Conservation (phyloP, 2,888 invertebrate genomes). For the Patella ulyssiponensis region DNA sequence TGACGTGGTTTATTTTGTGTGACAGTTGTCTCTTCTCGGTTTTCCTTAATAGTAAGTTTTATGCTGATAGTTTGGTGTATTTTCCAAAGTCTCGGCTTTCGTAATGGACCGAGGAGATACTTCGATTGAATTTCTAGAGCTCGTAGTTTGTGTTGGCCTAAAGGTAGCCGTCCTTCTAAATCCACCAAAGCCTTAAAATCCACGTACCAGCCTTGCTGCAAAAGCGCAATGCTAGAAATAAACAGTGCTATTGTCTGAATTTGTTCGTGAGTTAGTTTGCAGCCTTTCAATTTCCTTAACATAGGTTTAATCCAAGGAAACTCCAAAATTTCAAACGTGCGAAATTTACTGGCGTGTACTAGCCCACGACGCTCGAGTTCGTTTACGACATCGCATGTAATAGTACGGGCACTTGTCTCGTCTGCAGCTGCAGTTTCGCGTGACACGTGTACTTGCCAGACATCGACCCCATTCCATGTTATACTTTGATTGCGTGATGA, state of each 20-base stretch:
- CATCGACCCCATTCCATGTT: neutral
- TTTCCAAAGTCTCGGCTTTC: neutral
- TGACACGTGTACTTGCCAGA: neutral
- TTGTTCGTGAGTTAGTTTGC: neutral
- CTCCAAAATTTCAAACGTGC: neutral
- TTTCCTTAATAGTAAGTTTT: neutral
- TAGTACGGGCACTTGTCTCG: neutral
- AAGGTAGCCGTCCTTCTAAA: neutral
- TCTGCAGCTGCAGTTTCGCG: neutral
- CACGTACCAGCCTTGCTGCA: neutral
- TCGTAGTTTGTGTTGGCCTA: neutral
- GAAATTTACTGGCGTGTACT: constrained; percentile 1
- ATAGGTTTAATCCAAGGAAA: neutral
- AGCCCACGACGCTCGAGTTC: neutral
- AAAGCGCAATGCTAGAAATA: constrained; percentile 1
- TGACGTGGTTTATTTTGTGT: neutral
- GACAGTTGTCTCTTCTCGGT: neutral
- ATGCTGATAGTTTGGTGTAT: neutral
- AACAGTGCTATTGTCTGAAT: neutral
- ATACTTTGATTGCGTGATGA: neutral
- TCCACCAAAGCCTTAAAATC: neutral
- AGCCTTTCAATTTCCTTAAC: neutral
- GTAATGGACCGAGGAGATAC: neutral
- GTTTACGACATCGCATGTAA: neutral
- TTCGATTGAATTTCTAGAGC: neutral